Evolutionary conservation across 2,888 invertebrate genomes (phyloP).

Genomic region (Drosophila quasianomalipes): DNA sequence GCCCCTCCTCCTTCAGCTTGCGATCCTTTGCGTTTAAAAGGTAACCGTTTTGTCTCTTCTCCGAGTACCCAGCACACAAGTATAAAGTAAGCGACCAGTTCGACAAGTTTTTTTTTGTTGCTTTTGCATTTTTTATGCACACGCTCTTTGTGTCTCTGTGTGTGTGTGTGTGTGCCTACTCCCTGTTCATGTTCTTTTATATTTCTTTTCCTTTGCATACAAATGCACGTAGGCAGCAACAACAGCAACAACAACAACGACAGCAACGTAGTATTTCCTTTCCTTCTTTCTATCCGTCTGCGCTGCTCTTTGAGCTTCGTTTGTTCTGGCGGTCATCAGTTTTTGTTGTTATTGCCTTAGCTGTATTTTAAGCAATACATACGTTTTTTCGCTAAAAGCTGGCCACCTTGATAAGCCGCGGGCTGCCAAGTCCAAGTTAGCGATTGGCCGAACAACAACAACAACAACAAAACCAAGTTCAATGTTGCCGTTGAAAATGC

Average conservation of each 20-base stretch:
- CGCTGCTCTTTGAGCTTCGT: constrained; percentile 37
- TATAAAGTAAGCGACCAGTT: constrained; percentile 76
- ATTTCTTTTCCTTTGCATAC: constrained; percentile 61
- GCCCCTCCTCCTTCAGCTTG: constrained; percentile 15
- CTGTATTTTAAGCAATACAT: constrained; percentile 52
- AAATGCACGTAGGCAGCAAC: constrained; percentile 45
- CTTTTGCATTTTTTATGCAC: constrained; percentile 76
- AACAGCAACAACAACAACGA: constrained; percentile 7
- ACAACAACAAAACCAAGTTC: constrained; percentile 60
- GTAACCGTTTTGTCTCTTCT: constrained; percentile 35
- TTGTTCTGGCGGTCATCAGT: constrained; percentile 69
- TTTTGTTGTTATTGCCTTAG: constrained; percentile 32
- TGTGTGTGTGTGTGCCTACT: constrained; percentile 6
- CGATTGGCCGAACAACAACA: constrained; percentile 25
- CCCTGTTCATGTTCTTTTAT: constrained; percentile 49
- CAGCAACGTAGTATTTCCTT: constrained; percentile 46
- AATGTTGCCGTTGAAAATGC: constrained; percentile 65
- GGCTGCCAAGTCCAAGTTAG: constrained; percentile 29
- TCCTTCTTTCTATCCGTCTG: constrained; percentile 55
- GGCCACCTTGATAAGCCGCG: constrained; percentile 72
- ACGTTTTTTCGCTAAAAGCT: constrained; percentile 60
- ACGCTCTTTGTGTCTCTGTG: constrained; percentile 30
- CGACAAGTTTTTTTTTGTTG: constrained; percentile 79
- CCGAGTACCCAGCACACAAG: constrained; percentile 1
- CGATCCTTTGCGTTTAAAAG: constrained; percentile 47